Conservation (phyloP, 2,113 vertebrate genomes). For the Spea bombifrons region DNA sequence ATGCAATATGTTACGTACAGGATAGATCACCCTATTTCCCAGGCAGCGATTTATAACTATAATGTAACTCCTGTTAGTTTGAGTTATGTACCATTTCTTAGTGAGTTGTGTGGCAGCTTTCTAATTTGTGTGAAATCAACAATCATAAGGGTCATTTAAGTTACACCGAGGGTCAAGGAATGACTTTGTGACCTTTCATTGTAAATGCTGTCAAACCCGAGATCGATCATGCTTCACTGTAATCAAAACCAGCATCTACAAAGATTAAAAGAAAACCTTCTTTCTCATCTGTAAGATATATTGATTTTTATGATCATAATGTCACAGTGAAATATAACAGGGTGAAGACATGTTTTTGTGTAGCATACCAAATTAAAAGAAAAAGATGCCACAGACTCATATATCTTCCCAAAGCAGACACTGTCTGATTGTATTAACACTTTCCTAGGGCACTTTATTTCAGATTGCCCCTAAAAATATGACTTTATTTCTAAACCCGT, state of each 20-base stretch:
- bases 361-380: constrained; percentile 37
- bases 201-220: constrained; percentile 21
- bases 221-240: constrained; percentile 44
- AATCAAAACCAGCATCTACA: constrained; percentile 42
- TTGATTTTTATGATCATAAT: constrained; percentile 46
- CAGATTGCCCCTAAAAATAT: background rate
- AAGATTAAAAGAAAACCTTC: constrained; percentile 43
- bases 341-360: constrained; percentile 35
- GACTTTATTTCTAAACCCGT: too few species aligned
- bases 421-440: background rate
- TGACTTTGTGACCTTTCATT: constrained; percentile 32
- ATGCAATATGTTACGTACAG: constrained; percentile 26
- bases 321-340: constrained; percentile 46
- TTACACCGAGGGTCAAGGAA: constrained; percentile 33
- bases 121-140: constrained; percentile 39
- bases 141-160: constrained; percentile 27
- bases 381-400: constrained; percentile 14
- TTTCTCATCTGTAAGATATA: constrained; percentile 37
- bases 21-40: constrained; percentile 31
- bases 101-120: constrained; percentile 39
- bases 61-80: constrained; percentile 1
- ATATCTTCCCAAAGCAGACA: constrained; percentile 26
- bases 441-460: constrained; percentile 2
- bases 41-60: constrained; percentile 24
- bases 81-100: constrained; percentile 21